Evolutionary conservation across 2,888 invertebrate genomes (phyloP), one percentile per base, ranked within the genome.

Genomic region (Glyphotaelius pellucidus): DNA sequence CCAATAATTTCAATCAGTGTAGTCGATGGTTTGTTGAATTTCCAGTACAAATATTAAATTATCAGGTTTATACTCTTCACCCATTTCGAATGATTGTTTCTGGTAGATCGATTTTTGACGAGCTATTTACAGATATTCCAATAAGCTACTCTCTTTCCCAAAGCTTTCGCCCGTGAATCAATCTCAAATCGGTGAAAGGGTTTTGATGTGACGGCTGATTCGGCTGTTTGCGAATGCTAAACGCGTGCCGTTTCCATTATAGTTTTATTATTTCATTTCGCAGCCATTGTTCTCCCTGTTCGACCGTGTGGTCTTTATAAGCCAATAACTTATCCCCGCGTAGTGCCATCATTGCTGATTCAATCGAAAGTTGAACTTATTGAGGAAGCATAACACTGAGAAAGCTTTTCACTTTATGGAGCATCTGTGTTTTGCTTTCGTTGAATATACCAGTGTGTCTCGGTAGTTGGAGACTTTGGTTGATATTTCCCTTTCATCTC

Each of bases 281-380:
- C 30, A 30, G 32, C 42, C 80, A 90, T 90, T 90, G 90, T 90
- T 90, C 35, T 90, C 80, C 38, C 31, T 19, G 31, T 14, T 38
- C 47, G n/a, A 32, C 84, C 35, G 84, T 84, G 84, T 84, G 84
- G 84, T 84, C 84, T 84, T 38, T 14, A 32, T 38, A 35, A 47
- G 47, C 3, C 47, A 14, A 47, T 47, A 47, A 47, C 15, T 47
- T 47, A 47, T 47, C 14, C 47, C 47, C 15, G 47, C 15, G 47
- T 14, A 5, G 81, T 81, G 31, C 81, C 81, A 30, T 31, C 31
- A 31, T 31, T 81, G 47, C 15, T 80, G 80, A 30, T 32, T 15
- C 31, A 32, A 81, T 81, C 31, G 81, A 81, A 31, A 81, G 81
- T 31, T 30, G 81, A 81, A 81, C 5, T 81, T n/a, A 30, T 15